A percentile compares a stretch with the other conserved stretches of the same genome.
phyloP scores from a whole-genome alignment of 2,888 invertebrate genomes.

The Latrodectus hesperus region DNA sequence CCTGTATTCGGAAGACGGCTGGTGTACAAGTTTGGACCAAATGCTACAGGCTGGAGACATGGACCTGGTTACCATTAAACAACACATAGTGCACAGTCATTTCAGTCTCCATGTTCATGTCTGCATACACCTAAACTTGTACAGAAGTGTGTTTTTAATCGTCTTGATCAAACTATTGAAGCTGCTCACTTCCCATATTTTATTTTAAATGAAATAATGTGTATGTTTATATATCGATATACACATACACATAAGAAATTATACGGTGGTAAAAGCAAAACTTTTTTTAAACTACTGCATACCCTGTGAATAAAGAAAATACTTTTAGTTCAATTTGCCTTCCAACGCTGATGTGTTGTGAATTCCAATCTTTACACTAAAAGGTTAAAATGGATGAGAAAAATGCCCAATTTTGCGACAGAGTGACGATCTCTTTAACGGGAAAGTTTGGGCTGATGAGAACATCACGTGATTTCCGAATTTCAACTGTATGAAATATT shows the following conservation, averaged over 20 bases:
- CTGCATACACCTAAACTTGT: background rate
- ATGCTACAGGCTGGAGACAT: constrained; percentile 83
- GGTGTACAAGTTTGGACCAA: constrained; percentile 88
- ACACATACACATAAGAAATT: background rate
- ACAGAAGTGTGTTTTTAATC: constrained; percentile 16
- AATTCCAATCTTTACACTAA: too few relatives aligned
- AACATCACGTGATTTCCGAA: background rate
- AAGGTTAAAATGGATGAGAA: too few relatives aligned
- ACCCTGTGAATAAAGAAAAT: too few relatives aligned
- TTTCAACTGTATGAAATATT: background rate
- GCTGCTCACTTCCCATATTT: constrained; percentile 31
- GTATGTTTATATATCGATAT: background rate
- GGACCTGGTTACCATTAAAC: constrained; percentile 61
- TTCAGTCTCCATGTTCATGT: constrained; percentile 8
- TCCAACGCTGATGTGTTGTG: too few relatives aligned
- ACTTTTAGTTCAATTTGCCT: too few relatives aligned
- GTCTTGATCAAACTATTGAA: constrained; percentile 21
- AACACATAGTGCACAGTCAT: constrained; percentile 58
- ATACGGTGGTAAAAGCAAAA: background rate
- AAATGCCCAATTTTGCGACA: too few relatives aligned
- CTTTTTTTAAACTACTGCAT: too few relatives aligned
- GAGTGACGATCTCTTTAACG: background rate
- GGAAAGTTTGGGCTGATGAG: background rate
- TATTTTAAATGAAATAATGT: background rate
- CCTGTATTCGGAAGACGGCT: constrained; percentile 85